Evolutionary conservation across 2,888 invertebrate genomes (phyloP).

Genomic region (Endotricha flammealis): DNA sequence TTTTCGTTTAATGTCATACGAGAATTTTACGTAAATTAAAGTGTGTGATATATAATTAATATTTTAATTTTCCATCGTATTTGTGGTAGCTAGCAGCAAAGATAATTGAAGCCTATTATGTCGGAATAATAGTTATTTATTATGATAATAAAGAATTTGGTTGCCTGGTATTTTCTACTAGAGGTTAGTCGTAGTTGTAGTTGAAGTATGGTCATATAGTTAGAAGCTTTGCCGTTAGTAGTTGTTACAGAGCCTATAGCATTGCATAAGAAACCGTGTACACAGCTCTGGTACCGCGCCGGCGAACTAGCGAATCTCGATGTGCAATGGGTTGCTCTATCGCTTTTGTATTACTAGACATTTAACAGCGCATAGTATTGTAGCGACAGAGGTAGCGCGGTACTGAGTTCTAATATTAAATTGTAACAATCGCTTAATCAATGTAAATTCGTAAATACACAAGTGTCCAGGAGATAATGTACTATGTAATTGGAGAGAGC

Average conservation of each 20-base stretch:
- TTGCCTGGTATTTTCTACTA: conserved; percentile 60
- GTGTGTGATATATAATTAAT: conserved; percentile 66
- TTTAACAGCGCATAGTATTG: conserved; percentile 4
- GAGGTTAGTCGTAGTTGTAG: conserved; percentile 54
- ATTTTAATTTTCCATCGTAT: conserved; percentile 55
- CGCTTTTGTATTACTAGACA: conserved; percentile 4
- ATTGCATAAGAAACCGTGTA: conserved; percentile 23
- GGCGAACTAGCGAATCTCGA: conserved; percentile 9
- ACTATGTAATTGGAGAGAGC: conserved; percentile 22
- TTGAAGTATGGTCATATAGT: conserved; percentile 51
- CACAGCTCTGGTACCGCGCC: conserved; percentile 12
- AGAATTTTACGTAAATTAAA: conserved; percentile 59
- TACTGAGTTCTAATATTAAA: conserved; percentile 30
- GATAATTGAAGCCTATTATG: conserved; percentile 47
- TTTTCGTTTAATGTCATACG: conserved; percentile 38
- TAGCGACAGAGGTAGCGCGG: conserved; percentile 23
- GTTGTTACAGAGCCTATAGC: conserved; percentile 40
- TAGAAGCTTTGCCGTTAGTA: conserved; percentile 60
- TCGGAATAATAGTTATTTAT: conserved; percentile 67
- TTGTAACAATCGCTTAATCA: conserved; percentile 52
- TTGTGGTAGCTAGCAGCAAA: conserved; percentile 67
- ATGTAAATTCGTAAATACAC: conserved; percentile 57
- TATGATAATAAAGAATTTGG: conserved; percentile 55
- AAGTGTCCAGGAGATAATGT: conserved; percentile 50
- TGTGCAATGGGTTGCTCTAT: not conserved